phyloP scores from a whole-genome alignment of 2,888 invertebrate genomes.

The Ditylenchus weischeri region DNA sequence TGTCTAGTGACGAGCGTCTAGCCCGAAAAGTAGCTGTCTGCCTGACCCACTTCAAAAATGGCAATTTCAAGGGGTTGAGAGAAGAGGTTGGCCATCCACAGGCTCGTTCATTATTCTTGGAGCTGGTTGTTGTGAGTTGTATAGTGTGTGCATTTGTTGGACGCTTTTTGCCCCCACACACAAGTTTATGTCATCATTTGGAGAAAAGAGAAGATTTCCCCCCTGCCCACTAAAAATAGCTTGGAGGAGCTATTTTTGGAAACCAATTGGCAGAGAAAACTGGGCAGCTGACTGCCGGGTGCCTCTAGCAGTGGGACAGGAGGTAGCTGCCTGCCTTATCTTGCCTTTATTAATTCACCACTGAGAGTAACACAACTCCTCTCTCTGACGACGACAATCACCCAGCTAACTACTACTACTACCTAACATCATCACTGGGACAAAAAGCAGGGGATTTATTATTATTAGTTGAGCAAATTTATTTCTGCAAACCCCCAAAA shows the following conservation, averaged over 20 bases:
- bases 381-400: too few species aligned
- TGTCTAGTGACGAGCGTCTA: too few species aligned
- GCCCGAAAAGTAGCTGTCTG: too few species aligned
- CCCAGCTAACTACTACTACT: too few species aligned
- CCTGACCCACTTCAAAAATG: not conserved
- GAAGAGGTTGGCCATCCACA: not conserved
- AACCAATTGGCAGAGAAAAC: constrained; percentile 4
- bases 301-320: too few species aligned
- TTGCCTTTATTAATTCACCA: too few species aligned
- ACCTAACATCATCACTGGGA: too few species aligned
- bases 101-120: constrained; percentile 3
- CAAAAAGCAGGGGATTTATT: too few species aligned
- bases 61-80: not conserved
- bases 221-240: constrained; percentile 10
- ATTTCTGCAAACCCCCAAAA: not conserved
- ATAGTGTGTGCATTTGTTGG: constrained; percentile 7
- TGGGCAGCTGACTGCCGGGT: constrained; percentile 3
- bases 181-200: not conserved
- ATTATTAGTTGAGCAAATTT: too few species aligned
- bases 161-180: not conserved
- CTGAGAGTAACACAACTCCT: too few species aligned
- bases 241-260: constrained; percentile 8
- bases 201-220: not conserved
- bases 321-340: too few species aligned
- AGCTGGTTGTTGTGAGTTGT: not conserved